A percentile compares a stretch with the other conserved stretches of the same genome.
phyloP scores from a whole-genome alignment of 2,888 invertebrate species.

The Eristalis intricaria region DNA sequence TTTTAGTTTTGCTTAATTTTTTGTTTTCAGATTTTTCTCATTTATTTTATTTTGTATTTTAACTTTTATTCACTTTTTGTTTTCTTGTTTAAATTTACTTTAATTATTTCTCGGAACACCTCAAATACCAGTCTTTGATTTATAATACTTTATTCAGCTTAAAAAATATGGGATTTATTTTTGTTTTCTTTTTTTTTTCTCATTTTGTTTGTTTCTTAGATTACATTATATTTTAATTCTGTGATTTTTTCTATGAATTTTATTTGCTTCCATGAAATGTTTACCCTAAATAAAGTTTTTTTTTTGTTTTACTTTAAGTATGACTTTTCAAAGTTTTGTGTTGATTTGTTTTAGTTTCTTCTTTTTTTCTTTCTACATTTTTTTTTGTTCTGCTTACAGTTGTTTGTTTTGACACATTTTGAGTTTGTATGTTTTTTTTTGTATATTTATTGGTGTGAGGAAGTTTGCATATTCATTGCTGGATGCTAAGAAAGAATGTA shows the following conservation, averaged over 20 bases:
- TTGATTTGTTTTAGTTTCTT: constrained; percentile 9
- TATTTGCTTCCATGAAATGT: constrained; percentile 54
- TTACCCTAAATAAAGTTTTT: constrained; percentile 57
- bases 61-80: constrained; percentile 57
- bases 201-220: constrained; percentile 71
- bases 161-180: constrained; percentile 69
- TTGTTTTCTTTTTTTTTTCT: neutral
- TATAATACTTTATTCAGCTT: constrained; percentile 76
- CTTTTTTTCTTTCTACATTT: constrained; percentile 60
- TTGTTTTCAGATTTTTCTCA: constrained; percentile 51
- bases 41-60: constrained; percentile 64
- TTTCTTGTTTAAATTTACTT: constrained; percentile 61
- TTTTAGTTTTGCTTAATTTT: constrained; percentile 1
- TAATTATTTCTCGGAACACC: constrained; percentile 81
- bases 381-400: constrained; percentile 72
- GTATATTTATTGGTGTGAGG: constrained; percentile 44
- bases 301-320: constrained; percentile 27
- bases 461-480: constrained; percentile 33
- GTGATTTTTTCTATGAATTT: constrained; percentile 59
- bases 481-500: constrained; percentile 45
- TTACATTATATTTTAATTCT: constrained; percentile 49
- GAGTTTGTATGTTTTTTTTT: constrained; percentile 69
- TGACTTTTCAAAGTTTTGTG: constrained; percentile 21
- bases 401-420: constrained; percentile 72
- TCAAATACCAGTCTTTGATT: constrained; percentile 82